phyloP scores from a whole-genome alignment of 2,113 vertebrate genomes.

The Scalopus aquaticus region DNA sequence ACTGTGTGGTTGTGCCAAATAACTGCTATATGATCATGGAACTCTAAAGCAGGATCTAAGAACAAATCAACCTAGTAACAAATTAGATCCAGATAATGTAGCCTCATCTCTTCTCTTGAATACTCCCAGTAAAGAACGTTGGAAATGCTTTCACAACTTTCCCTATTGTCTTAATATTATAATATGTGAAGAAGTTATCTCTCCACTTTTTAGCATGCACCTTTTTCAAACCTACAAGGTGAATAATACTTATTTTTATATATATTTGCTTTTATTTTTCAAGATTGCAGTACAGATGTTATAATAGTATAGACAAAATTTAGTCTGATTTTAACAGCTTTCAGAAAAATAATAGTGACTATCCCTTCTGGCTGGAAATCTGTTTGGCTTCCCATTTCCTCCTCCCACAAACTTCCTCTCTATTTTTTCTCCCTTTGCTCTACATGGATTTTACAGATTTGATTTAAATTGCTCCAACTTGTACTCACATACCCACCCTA shows the following conservation, averaged over 20 bases:
- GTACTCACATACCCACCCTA: slow-evolving; percentile 83
- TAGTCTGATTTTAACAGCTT: slow-evolving; percentile 80
- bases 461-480: slow-evolving; percentile 85
- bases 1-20: neutral
- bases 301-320: slow-evolving; percentile 75
- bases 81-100: neutral
- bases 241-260: slow-evolving; percentile 63
- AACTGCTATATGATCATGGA: neutral
- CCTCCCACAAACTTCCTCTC: slow-evolving; percentile 32
- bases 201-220: slow-evolving; percentile 41
- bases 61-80: neutral
- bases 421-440: slow-evolving; percentile 79
- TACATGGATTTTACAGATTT: slow-evolving; percentile 84
- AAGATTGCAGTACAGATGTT: slow-evolving; percentile 68
- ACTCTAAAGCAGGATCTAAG: neutral
- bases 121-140: slow-evolving; percentile 18
- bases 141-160: slow-evolving; percentile 36
- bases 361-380: slow-evolving; percentile 86
- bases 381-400: slow-evolving; percentile 82
- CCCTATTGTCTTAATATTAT: slow-evolving; percentile 47
- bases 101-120: neutral
- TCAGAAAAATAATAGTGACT: slow-evolving; percentile 86
- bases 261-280: slow-evolving; percentile 71
- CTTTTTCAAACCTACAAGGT: slow-evolving; percentile 41
- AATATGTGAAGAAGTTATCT: slow-evolving; percentile 53